phyloP scores from a whole-genome alignment of 1,140 invertebrate genomes.

The Drosophila elegans region DNA sequence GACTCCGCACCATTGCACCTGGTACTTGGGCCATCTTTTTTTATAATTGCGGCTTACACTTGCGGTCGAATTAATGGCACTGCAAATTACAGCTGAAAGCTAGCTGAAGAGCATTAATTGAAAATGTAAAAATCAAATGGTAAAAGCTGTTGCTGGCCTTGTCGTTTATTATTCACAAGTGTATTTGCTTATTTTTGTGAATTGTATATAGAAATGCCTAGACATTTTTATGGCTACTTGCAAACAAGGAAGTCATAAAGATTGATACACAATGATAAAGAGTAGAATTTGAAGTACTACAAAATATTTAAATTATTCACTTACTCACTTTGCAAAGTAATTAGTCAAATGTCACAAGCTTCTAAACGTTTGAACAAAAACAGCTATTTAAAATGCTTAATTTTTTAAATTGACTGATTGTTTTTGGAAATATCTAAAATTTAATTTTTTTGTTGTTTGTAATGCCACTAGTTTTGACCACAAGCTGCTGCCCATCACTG shows the following conservation, averaged over 20 bases:
- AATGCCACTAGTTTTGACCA: slow-evolving; percentile 3
- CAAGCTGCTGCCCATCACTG: neutral
- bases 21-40: slow-evolving; percentile 8
- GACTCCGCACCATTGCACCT: slow-evolving; percentile 6
- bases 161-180: neutral
- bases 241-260: neutral
- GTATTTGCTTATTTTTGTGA: neutral
- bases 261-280: neutral
- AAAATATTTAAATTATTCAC: no score
- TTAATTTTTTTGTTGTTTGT: neutral
- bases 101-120: slow-evolving; percentile 1
- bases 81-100: neutral
- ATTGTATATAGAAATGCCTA: neutral
- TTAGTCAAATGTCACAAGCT: neutral
- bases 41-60: slow-evolving; percentile 11
- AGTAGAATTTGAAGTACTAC: neutral
- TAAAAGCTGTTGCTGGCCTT: neutral
- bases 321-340: no score
- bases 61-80: slow-evolving; percentile 26
- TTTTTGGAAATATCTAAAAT: neutral
- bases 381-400: no score
- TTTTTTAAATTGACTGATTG: no score
- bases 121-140: slow-evolving; percentile 2
- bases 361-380: no score
- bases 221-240: neutral